Base-by-base conservation (phyloP, 2,797 vertebrate genomes). In the Acanthis flammea region DNA sequence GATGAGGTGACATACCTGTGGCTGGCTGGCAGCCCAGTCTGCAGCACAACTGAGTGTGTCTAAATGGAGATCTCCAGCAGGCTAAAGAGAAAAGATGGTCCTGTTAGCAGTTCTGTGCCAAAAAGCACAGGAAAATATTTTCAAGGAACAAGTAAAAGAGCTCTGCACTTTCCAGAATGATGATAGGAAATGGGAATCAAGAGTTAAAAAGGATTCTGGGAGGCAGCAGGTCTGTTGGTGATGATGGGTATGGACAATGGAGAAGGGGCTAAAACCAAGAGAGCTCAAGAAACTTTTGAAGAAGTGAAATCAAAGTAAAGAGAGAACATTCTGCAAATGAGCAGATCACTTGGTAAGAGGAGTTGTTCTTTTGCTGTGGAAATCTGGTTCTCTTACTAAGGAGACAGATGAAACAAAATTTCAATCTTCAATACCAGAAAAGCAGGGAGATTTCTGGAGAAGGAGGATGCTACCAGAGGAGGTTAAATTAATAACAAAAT, bases 1-100 rank as follows among this genome's bases (percentile, higher is more conserved):
- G 80, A 31, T n/a, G 75, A 88, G 53, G 81, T 57, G 68, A 65
- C 75, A 61, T 27, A 88, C 89, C 92, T 92, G 74, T 60, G 61
- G 14, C 75, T 96, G 92, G 87, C 91, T 91, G 61, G 72, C 21
- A 94, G 81, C 91, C 82, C 78, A n/a, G 79, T 9, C 39, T 83
- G 63, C 51, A 61, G n/a, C 11, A 23, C 35, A 92, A 47, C 2
- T 85, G 30, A 79, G 24, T 37, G 30, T 57, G 54, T 68, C 72
- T 83, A 80, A 92, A 80, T 44, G 42, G 65, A 88, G 58, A 72
- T 83, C 62, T 94, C 62, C 87, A 91, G 68, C 45, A 86, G 62
- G 16, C 23, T 94, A 86, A 95, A 61, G 61, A 86, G 75, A 72
- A 91, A 74, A 65, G 62, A 72, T 68, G n/a, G 0, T 71, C 48